Conservation (phyloP, 2,888 invertebrate genomes). For the Caradrina kadenii region DNA sequence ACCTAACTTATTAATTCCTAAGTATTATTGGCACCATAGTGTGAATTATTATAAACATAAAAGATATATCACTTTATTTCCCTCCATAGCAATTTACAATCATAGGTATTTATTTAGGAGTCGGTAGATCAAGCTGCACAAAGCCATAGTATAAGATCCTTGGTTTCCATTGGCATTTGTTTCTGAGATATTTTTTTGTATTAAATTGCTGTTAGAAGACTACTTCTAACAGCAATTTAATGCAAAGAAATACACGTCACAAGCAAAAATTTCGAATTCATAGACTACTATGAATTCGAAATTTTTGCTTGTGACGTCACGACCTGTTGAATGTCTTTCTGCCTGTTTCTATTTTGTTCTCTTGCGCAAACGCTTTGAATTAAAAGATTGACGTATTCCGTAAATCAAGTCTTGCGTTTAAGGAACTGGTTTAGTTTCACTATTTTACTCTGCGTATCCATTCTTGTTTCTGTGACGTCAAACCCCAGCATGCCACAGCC, state of each 20-base stretch:
- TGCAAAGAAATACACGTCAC: no score
- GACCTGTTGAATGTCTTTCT: background rate
- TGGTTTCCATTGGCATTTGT: background rate
- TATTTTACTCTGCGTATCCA: constrained; percentile 21
- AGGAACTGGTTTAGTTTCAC: constrained; percentile 32
- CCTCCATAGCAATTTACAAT: background rate
- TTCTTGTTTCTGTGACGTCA: constrained; percentile 44
- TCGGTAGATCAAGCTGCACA: background rate
- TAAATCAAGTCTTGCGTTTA: constrained; percentile 11
- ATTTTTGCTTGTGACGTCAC: background rate
- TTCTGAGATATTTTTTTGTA: background rate
- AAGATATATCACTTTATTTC: constrained; percentile 32
- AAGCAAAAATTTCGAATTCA: no score
- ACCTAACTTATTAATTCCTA: background rate
- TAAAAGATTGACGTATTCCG: constrained; percentile 27
- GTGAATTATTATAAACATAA: constrained; percentile 23
- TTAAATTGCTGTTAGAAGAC: no score
- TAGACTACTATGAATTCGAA: background rate
- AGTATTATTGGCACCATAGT: constrained; percentile 35
- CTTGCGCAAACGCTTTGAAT: constrained; percentile 9
- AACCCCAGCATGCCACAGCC: background rate
- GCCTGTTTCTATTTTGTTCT: constrained; percentile 2
- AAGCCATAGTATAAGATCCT: background rate
- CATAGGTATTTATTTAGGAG: background rate
- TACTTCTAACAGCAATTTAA: no score